Evolutionary conservation across 1,140 invertebrate species (phyloP), one percentile per base, ranked within the genome.

Genomic region (Drosophila virilis): DNA sequence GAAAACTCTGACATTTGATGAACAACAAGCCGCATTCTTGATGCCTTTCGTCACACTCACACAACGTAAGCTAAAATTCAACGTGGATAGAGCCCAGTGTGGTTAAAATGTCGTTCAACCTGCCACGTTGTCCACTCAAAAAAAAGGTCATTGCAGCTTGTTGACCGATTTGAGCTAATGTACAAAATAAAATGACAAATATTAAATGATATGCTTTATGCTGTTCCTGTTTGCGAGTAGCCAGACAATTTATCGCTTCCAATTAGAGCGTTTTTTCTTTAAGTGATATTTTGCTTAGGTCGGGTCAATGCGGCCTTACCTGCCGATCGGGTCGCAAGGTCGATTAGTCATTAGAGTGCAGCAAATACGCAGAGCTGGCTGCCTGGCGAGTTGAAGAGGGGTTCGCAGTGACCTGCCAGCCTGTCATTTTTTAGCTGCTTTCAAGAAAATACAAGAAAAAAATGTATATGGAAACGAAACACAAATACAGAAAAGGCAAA

Each of bases 301-400:
- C 48, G 28, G 73, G 60, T 15, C 38, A 59, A 37, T 48, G 8
- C 32, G 33, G 60, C 42, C 76, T 72, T 88, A 86, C 82, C 83
- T 86, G 83, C 58, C 28, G 54, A 46, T 38, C 61, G 43, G 59
- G 59, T 62, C 60, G 52, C 83, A 78, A 78, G 82, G 82, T 79
- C 84, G 79, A 82, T 86, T 86, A 88, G 79, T 88, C 83, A 86
- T 79, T 88, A 79, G 68, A 78, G 58, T 77, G 64, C 80, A 65
- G 74, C 48, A 64, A 37, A 65, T 58, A 65, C 32, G 8, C 12
- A 28, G 17, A 46, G 32, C 12, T 37, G 17, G 43, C 40, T 51
- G 54, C 46, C 42, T 45, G 35, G 22, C 22, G 22, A 35, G 35
- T 58, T 46, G 42, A 43, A 46, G 55, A 48, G 58, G 52, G 69